Conservation (phyloP, 1,140 invertebrate genomes). For the Sinella curviseta region DNA sequence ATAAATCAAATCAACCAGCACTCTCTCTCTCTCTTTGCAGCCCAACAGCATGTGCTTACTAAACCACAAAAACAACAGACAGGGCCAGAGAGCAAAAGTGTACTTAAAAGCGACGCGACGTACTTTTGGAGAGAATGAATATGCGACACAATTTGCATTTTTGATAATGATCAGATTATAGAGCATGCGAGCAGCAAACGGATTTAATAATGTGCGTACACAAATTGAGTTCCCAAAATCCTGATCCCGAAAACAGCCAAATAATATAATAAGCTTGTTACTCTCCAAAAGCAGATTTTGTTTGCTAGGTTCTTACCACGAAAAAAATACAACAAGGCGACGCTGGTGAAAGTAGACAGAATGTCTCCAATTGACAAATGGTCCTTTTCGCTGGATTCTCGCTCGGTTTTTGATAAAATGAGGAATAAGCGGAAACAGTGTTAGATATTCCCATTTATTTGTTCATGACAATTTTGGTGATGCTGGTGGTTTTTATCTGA, state of each 20-base stretch:
- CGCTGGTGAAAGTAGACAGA: background rate
- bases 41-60: too few species aligned
- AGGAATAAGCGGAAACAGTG: background rate
- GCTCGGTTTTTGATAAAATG: background rate
- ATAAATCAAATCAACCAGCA: too few species aligned
- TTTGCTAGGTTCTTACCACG: too few species aligned
- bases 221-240: background rate
- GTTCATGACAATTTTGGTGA: too few species aligned
- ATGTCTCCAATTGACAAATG: background rate
- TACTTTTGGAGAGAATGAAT: background rate
- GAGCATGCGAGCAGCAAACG: background rate
- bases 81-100: too few species aligned
- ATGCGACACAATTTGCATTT: background rate
- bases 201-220: background rate
- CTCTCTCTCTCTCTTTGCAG: too few species aligned
- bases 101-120: background rate
- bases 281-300: too few species aligned
- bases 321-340: too few species aligned
- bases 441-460: too few species aligned
- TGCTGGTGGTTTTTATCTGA: too few species aligned
- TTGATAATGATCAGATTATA: conserved; percentile 20
- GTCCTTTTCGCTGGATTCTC: background rate
- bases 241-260: too few species aligned
- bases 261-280: background rate
- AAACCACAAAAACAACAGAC: too few species aligned